phyloP scores from a whole-genome alignment of 2,113 vertebrate genomes.

The Sclerurus mexicanus region DNA sequence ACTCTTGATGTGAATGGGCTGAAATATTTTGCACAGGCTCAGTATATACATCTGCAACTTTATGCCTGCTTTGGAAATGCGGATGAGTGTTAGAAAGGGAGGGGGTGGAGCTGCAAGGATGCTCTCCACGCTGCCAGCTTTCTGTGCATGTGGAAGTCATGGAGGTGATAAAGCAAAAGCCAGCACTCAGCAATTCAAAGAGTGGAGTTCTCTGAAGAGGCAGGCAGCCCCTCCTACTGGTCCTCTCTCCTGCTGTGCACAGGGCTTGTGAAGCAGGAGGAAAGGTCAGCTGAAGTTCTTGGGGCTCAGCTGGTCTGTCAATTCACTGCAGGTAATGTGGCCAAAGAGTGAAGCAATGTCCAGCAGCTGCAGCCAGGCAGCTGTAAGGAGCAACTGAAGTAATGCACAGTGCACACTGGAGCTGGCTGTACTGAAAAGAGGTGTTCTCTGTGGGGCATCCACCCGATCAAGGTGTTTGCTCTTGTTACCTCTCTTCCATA shows the following conservation, averaged over 20 bases:
- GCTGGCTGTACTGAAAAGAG: background rate
- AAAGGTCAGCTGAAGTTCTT: background rate
- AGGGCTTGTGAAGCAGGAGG: background rate
- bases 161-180: background rate
- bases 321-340: background rate
- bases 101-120: background rate
- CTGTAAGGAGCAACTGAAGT: background rate
- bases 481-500: background rate
- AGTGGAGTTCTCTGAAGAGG: background rate
- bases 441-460: background rate
- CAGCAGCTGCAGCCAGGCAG: background rate
- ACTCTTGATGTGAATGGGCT: accelerated
- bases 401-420: accelerated
- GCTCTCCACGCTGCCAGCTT: accelerated
- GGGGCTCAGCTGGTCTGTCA: background rate
- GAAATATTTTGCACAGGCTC: background rate
- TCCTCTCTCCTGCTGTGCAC: background rate
- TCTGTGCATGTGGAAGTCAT: background rate
- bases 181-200: background rate
- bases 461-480: background rate
- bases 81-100: background rate
- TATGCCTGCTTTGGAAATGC: background rate
- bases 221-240: background rate
- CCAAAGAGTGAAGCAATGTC: background rate
- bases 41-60: background rate